A percentile compares a stretch with the other conserved stretches of the same genome.
phyloP scores from a whole-genome alignment of 2,797 vertebrate species.

The Eleutherodactylus coqui region DNA sequence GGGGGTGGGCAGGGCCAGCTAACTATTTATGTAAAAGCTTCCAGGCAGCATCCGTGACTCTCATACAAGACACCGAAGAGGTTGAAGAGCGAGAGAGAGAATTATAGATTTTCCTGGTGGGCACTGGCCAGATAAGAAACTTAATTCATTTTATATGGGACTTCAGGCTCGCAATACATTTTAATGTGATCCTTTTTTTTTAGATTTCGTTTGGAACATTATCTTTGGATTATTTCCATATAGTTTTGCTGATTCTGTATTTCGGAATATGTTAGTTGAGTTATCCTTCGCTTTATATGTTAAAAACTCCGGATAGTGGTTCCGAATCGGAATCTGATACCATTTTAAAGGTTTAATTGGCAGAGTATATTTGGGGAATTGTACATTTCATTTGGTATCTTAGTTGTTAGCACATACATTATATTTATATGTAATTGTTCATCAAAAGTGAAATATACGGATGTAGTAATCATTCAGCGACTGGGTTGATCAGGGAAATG shows the following conservation, averaged over 20 bases:
- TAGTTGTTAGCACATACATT: no score
- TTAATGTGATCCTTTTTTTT: conserved; percentile 41
- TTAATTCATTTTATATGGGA: conserved; percentile 59
- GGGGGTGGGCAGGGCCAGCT: not conserved
- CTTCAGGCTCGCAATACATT: conserved; percentile 46
- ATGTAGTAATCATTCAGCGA: no score
- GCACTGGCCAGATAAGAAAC: conserved; percentile 57
- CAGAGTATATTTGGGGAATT: not conserved
- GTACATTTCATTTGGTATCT: no score
- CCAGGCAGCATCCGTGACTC: conserved; percentile 52
- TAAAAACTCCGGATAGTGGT: not conserved
- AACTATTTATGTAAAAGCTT: conserved; percentile 43
- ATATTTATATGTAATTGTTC: no score
- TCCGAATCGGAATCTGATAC: not conserved
- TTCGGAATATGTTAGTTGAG: not conserved
- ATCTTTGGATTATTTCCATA: conserved; percentile 54
- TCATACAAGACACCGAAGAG: conserved; percentile 39
- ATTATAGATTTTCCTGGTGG: conserved; percentile 62
- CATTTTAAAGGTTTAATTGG: not conserved
- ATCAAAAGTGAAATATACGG: no score
- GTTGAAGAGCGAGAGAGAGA: conserved; percentile 38
- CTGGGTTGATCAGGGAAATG: no score
- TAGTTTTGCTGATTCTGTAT: conserved; percentile 49
- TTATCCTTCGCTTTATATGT: not conserved
- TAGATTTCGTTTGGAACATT: conserved; percentile 38